Conservation (phyloP, 2,888 invertebrate species). For the Argyra leucocephala region DNA sequence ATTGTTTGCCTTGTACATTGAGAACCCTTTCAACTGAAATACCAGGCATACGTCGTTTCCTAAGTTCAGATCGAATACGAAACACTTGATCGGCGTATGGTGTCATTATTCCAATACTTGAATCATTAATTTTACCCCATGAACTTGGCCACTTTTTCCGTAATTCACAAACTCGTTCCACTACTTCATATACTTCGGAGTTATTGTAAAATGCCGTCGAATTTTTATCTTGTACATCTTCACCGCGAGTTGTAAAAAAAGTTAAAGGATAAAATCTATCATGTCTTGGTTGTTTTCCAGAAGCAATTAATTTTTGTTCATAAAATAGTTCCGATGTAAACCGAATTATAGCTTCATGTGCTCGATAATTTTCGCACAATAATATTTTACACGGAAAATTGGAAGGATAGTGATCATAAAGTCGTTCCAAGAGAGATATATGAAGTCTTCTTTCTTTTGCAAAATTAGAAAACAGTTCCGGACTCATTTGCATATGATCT, state of each 20-base stretch:
- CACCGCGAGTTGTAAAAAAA: slow-evolving; percentile 70
- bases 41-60: slow-evolving; percentile 61
- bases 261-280: slow-evolving; percentile 63
- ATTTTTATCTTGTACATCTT: slow-evolving; percentile 67
- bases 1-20: slow-evolving; percentile 82
- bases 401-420: slow-evolving; percentile 66
- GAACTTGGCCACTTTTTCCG: slow-evolving; percentile 63
- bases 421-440: slow-evolving; percentile 64
- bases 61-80: slow-evolving; percentile 63
- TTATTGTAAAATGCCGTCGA: slow-evolving; percentile 75
- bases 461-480: slow-evolving; percentile 68
- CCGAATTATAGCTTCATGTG: slow-evolving; percentile 70
- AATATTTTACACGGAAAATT: slow-evolving; percentile 68
- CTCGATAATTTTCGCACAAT: slow-evolving; percentile 72
- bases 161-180: slow-evolving; percentile 62
- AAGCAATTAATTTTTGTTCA: slow-evolving; percentile 63
- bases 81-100: slow-evolving; percentile 74
- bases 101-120: slow-evolving; percentile 73
- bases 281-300: slow-evolving; percentile 61
- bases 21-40: slow-evolving; percentile 74
- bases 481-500: slow-evolving; percentile 77
- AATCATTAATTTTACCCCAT: slow-evolving; percentile 66
- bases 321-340: slow-evolving; percentile 76
- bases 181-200: slow-evolving; percentile 71
- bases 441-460: slow-evolving; percentile 61